Base-by-base conservation (phyloP, 37 sponge, comb jelly and placozoan genomes). In the Cliona cf. orientalis region DNA sequence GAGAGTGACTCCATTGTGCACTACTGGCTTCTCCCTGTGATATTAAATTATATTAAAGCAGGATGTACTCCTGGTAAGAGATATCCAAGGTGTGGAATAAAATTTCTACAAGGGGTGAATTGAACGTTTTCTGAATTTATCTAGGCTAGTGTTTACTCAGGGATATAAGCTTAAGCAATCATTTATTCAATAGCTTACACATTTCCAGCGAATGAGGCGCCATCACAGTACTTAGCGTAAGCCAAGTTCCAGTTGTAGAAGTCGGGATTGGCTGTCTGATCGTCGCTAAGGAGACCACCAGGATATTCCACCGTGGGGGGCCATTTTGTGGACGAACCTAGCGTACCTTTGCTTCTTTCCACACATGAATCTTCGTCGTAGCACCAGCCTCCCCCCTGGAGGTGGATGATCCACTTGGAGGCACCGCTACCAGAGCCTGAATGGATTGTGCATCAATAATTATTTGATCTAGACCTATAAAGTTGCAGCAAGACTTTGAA, bases 321-420 rank as follows among this genome's bases (percentile, higher is more conserved):
- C 84, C 84, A 94, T 56, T 21, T 34, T 21, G 64, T 78, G 45
- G 94, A 90, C 6, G 94, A 94, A 2, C 94, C 94, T 28, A 94
- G 67, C 0, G 29, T 2, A 19, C 88, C 86, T 35, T 60, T 78
- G 69, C 94, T 94, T 9, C 94, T 64, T 31, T 55, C 63, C 0
- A 82, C 33, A 81, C 94, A 94, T 2, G 55, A 71, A 9, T 56
- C 62, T 40, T 80, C 72, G 29, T 57, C 58, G 32, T 73, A 75
- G 76, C 94, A 94, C 94, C 91, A 90, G 0, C 94, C 94, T 7
- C 94, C 94, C 14, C 94, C 94, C 63, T 82, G 80, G 56, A 79
- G 49, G 59, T 94, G 90, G 33, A 94, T 14, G 28, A 90, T 90
- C 94, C 94, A 94, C 43, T 83, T 89, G 55, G 66, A 72, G 5